Percentiles rank a stretch among this genome's conserved stretches.
Evolutionary conservation across 2,797 vertebrate genomes (phyloP).

Genomic region (Sardinella longiceps): DNA sequence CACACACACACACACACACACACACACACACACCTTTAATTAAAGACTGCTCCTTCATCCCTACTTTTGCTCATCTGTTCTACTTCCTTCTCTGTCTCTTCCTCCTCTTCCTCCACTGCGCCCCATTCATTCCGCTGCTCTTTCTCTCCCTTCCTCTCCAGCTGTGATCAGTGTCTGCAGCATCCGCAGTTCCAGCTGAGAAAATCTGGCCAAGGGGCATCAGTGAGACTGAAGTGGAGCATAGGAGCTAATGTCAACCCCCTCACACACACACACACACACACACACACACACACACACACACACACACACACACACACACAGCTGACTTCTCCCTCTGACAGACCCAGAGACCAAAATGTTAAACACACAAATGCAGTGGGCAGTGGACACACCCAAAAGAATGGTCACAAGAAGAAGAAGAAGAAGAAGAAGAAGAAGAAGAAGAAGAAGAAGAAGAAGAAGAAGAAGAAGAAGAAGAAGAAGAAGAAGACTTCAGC

Average conservation of each 20-base stretch:
- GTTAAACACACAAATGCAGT: not conserved
- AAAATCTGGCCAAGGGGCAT: constrained; percentile 40
- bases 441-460: not conserved
- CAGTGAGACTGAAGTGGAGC: constrained; percentile 39
- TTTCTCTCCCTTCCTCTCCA: constrained; percentile 34
- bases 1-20: not conserved
- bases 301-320: not conserved
- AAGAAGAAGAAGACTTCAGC: not conserved
- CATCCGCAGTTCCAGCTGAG: constrained; percentile 46
- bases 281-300: too few relatives aligned
- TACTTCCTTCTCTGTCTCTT: not conserved
- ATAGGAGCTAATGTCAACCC: constrained; percentile 2
- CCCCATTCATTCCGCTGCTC: constrained; percentile 19
- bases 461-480: not conserved
- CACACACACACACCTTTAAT: constrained; percentile 4
- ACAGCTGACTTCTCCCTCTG: not conserved
- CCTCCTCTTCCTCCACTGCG: not conserved
- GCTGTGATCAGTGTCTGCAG: constrained; percentile 44
- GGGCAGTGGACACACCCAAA: not conserved
- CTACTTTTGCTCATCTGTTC: not conserved
- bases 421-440: not conserved
- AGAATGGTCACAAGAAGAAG: not conserved
- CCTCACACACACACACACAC: not conserved
- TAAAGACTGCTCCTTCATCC: not conserved
- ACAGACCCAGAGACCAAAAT: not conserved